Conservation (phyloP, 2,888 invertebrate species). For the Metellina segmentata region DNA sequence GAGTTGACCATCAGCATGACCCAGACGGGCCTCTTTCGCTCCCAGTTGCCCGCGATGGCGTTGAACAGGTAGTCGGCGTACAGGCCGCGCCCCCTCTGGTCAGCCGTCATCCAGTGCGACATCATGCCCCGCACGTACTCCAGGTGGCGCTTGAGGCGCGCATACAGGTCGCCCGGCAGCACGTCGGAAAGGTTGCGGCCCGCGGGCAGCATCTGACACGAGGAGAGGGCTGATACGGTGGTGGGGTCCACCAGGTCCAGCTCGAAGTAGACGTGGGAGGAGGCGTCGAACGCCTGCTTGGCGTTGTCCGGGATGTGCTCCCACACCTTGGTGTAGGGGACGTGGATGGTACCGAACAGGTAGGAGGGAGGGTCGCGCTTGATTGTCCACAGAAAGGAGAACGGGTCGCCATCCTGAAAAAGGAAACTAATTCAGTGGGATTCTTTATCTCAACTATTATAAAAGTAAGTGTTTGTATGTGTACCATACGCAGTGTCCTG, state of each 20-base stretch:
- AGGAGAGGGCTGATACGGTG: constrained; percentile 82
- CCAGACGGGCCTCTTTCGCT: constrained; percentile 84
- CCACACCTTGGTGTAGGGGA: constrained; percentile 84
- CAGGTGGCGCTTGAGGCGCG: constrained; percentile 80
- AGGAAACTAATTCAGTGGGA: not conserved
- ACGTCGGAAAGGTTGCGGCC: constrained; percentile 78
- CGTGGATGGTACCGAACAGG: constrained; percentile 84
- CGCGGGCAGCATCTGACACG: constrained; percentile 82
- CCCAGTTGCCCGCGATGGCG: constrained; percentile 83
- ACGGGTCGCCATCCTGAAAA: constrained; percentile 70
- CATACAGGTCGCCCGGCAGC: constrained; percentile 47
- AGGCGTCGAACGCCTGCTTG: constrained; percentile 82
- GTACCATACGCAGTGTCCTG: too few species aligned
- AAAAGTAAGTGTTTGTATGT: too few species aligned
- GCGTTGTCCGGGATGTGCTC: constrained; percentile 83
- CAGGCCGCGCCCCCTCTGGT: constrained; percentile 80
- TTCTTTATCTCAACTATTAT: too few species aligned
- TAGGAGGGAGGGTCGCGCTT: constrained; percentile 81
- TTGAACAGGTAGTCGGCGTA: constrained; percentile 83
- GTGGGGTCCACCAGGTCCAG: constrained; percentile 83
- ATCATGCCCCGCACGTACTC: constrained; percentile 81
- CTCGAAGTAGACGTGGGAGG: constrained; percentile 83
- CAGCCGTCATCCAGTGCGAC: constrained; percentile 82
- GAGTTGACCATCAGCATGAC: constrained; percentile 84
- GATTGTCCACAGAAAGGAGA: constrained; percentile 81